phyloP scores from a whole-genome alignment of 2,888 invertebrate species.

The Phengaris alcon region DNA sequence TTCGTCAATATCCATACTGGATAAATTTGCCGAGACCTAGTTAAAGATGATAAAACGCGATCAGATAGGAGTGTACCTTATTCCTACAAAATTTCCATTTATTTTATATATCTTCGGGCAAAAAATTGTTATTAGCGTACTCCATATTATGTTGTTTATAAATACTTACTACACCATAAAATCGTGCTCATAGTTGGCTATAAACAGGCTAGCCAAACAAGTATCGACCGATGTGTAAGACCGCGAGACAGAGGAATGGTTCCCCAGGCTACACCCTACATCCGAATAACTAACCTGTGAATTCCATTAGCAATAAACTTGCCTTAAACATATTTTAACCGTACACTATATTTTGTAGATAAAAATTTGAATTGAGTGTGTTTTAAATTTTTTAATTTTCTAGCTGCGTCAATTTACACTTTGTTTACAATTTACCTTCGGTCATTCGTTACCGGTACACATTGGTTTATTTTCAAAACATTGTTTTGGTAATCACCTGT shows the following conservation, averaged over 20 bases:
- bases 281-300: constrained; percentile 22
- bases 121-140: not conserved
- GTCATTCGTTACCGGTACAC: too few relatives aligned
- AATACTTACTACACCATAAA: not conserved
- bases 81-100: not conserved
- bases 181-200: not conserved
- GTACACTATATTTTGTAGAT: not conserved
- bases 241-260: constrained; percentile 31
- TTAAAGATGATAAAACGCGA: not conserved
- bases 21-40: not conserved
- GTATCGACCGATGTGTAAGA: constrained; percentile 5
- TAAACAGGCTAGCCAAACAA: constrained; percentile 2
- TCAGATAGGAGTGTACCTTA: not conserved
- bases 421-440: too few relatives aligned
- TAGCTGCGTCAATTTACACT: too few relatives aligned
- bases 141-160: not conserved
- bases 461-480: too few relatives aligned
- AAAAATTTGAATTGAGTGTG: not conserved
- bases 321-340: constrained; percentile 20
- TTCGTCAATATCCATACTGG: not conserved
- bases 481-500: too few relatives aligned
- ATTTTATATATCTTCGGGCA: not conserved
- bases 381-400: too few relatives aligned
- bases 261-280: constrained; percentile 34
- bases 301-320: constrained; percentile 28